phyloP scores from a whole-genome alignment of 1,140 invertebrate species.

The roundworm (Caenorhabditis elegans) region DNA sequence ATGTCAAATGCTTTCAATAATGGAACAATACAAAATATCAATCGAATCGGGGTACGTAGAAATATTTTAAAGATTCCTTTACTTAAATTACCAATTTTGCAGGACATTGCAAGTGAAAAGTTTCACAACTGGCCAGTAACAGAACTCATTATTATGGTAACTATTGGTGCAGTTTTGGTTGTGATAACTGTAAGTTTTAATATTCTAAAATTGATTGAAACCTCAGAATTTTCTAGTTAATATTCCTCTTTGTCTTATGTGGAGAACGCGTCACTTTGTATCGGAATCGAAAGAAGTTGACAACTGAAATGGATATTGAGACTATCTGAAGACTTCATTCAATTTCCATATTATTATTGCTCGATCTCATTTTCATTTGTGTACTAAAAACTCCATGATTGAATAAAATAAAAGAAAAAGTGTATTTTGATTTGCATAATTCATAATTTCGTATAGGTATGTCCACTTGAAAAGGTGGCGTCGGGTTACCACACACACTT shows the following conservation, averaged over 20 bases:
- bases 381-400: not conserved
- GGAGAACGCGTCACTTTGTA: not conserved
- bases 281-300: slow-evolving; percentile 9
- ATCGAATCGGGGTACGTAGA: slow-evolving; percentile 19
- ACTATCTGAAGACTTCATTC: not conserved
- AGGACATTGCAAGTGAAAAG: slow-evolving; percentile 27
- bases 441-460: not conserved
- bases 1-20: slow-evolving; percentile 32
- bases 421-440: slow-evolving; percentile 19
- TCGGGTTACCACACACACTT: not conserved
- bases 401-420: not conserved
- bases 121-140: slow-evolving; percentile 35
- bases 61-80: not conserved
- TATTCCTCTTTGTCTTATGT: not conserved
- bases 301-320: not conserved
- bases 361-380: not conserved
- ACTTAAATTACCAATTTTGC: not conserved
- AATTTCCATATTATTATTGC: not conserved
- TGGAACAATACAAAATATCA: slow-evolving; percentile 26
- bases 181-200: slow-evolving; percentile 21
- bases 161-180: slow-evolving; percentile 17
- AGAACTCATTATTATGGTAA: slow-evolving; percentile 31
- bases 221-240: not conserved
- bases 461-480: not conserved
- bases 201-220: not conserved